Conservation (phyloP, 35 echinoderm and acorn worm species). For the Strongylocentrotus purpuratus region DNA sequence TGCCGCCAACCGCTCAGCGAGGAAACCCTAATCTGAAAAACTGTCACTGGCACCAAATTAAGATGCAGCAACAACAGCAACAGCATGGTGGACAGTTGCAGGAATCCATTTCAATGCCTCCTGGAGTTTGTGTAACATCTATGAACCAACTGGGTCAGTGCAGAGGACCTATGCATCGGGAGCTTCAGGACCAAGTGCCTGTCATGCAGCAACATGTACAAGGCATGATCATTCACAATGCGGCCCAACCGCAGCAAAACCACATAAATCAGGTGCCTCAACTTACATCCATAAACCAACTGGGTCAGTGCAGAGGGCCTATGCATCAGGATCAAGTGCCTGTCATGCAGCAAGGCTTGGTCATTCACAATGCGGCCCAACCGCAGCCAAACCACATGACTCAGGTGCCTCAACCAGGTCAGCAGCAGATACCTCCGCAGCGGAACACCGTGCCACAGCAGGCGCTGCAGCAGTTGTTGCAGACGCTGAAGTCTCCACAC, state of each 20-base stretch:
- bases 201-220: constrained; percentile 63
- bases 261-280: constrained; percentile 68
- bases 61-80: constrained; percentile 58
- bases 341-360: constrained; percentile 47
- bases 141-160: constrained; percentile 70
- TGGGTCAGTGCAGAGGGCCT: constrained; percentile 75
- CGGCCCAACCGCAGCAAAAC: constrained; percentile 45
- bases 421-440: constrained; percentile 69
- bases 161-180: constrained; percentile 61
- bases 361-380: constrained; percentile 32
- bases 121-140: constrained; percentile 43
- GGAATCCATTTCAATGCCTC: constrained; percentile 73
- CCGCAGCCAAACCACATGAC: constrained; percentile 60
- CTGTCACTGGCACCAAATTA: constrained; percentile 47
- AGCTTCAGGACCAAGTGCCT: constrained; percentile 51
- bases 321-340: constrained; percentile 55
- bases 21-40: constrained; percentile 27
- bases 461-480: constrained; percentile 89
- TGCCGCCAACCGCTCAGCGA: constrained; percentile 30
- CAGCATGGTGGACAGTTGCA: constrained; percentile 65
- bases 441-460: constrained; percentile 59
- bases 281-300: constrained; percentile 46
- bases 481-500: constrained; percentile 77
- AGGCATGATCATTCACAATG: constrained; percentile 13
- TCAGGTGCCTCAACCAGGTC: constrained; percentile 48